These are phyloP conservation scores for Pristionchus fissidentatus DNA, from an alignment of 2,888 invertebrate genomes.

Conservation along the genomic window DNA sequence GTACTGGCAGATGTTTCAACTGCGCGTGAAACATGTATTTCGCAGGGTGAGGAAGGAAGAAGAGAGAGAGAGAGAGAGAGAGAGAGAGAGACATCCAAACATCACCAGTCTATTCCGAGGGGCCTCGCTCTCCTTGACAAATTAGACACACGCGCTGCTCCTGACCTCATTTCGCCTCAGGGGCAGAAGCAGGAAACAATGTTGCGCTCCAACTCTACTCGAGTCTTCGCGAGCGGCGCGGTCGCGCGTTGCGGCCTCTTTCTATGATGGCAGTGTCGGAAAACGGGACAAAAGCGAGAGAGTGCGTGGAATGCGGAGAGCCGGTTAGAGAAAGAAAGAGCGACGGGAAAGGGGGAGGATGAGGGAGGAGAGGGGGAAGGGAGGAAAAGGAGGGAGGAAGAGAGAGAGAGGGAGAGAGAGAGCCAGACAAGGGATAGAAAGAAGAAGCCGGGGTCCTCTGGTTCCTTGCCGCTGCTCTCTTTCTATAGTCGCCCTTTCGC, in stretches of 20 bases:
- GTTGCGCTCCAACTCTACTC: neutral
- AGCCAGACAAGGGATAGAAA: neutral
- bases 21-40: neutral
- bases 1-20: neutral
- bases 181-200: neutral
- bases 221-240: neutral
- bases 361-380: neutral
- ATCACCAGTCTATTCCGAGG: neutral
- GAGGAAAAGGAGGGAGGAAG: slow-evolving; percentile 8
- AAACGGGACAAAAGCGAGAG: neutral
- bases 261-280: neutral
- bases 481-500: neutral
- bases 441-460: neutral
- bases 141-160: neutral
- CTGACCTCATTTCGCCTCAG: slow-evolving; percentile 6
- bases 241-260: neutral
- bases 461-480: too few relatives aligned
- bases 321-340: neutral
- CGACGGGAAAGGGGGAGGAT: neutral
- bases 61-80: too few relatives aligned
- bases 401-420: neutral
- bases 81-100: too few relatives aligned
- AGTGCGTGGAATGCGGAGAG: neutral
- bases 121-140: neutral
- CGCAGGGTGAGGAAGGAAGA: too few relatives aligned